Conservation (phyloP, 2,888 invertebrate genomes). For the Oxycera nigricornis region DNA sequence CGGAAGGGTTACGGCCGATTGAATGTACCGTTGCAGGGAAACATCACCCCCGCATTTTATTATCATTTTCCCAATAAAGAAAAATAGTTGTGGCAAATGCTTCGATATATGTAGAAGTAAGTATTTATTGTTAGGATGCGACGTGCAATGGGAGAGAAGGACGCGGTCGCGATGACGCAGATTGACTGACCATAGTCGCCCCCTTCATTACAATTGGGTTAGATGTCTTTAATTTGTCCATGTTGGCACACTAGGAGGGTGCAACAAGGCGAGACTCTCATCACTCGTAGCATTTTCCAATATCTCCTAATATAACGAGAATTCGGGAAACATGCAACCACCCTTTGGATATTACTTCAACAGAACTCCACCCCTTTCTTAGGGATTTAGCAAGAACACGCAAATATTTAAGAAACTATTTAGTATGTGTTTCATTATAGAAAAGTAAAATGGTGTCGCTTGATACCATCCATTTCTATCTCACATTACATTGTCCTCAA, state of each 20-base stretch:
- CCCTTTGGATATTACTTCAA: slow-evolving; percentile 1
- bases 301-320: not conserved
- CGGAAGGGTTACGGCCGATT: slow-evolving; percentile 50
- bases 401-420: no score
- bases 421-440: no score
- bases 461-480: no score
- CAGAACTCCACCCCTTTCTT: slow-evolving; percentile 34
- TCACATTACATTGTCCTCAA: no score
- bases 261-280: not conserved
- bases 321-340: slow-evolving; percentile 16
- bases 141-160: not conserved
- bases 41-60: slow-evolving; percentile 43
- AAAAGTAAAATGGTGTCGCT: no score
- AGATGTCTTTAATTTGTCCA: not conserved
- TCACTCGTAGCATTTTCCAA: slow-evolving; percentile 8
- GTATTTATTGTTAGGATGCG: not conserved
- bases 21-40: slow-evolving; percentile 45
- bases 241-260: not conserved
- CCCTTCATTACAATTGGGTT: slow-evolving; percentile 10
- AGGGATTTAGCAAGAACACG: not conserved
- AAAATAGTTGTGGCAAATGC: slow-evolving; percentile 6
- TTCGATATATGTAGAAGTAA: not conserved
- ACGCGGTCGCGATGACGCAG: no score
- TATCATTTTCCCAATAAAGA: not conserved
- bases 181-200: slow-evolving; percentile 8